Evolutionary conservation across 2,113 vertebrate species (phyloP), one percentile per base, ranked within the genome.

Genomic region (cattle (Bos taurus)): DNA sequence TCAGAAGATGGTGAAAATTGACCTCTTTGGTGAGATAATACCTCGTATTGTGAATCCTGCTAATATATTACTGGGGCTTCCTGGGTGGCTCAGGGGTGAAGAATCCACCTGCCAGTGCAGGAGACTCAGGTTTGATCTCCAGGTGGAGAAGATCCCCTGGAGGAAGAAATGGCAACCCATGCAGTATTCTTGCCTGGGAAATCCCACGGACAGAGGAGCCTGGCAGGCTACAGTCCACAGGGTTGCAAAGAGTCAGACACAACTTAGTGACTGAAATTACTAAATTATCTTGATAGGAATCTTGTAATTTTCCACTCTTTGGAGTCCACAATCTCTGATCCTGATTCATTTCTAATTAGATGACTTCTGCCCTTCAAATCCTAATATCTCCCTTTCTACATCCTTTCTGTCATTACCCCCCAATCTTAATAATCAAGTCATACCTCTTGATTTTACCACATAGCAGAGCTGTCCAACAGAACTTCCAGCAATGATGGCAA

Each of bases 351-450:
- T 56, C 86, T 88, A 94, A 92, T 40, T 33, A 93, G 57, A 90
- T 48, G 59, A 60, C n/a, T 90, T 93, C 16, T 81, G 60, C 46
- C n/a, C 54, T 77, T 80, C 64, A 96, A 90, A 92, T 83, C 14
- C 64, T 36, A 92, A 15, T n/a, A 52, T 80, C 52, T 95, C 19
- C 46, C 40, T 96, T 19, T 56, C 36, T 30, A 46, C 19, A 82
- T 52, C 21, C 57, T 93, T 86, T 36, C 30, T 84, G 43, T 91
- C 21, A 94, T 80, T 62, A 93, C 25, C 19, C 17, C 15, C 14
- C 36, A 96, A 90, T 26, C 64, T 95, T 89, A 95, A 93, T 36
- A 86, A 91, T 25, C 15, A 78, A 95, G 78, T 91, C 23, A 57
- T 16, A 89, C 36, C 84, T 77, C 54, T 86, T 82, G 33, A 91